These are phyloP conservation scores for Phasianus colchicus DNA, from an alignment of 2,113 vertebrate species.

Conservation along the genomic window DNA sequence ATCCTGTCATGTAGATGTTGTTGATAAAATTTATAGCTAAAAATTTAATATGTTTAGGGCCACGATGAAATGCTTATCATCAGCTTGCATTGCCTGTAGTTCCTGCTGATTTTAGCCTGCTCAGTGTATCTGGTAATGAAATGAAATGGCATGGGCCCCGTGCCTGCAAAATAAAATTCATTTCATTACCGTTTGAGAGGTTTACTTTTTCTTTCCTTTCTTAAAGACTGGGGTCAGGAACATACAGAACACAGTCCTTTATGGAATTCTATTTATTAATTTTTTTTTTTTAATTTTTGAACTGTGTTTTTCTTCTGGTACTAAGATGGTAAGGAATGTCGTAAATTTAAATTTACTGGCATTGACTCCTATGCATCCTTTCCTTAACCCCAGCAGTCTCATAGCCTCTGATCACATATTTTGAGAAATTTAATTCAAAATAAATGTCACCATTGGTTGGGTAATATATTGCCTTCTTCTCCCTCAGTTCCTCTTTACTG, in stretches of 20 bases:
- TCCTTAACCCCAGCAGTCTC: neutral
- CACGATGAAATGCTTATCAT: conserved; percentile 78
- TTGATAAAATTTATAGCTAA: conserved; percentile 77
- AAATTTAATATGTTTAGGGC: conserved; percentile 76
- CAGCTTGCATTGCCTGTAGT: conserved; percentile 69
- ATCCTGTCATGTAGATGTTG: conserved; percentile 45
- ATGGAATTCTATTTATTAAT: neutral
- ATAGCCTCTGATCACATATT: neutral
- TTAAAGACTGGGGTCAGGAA: neutral
- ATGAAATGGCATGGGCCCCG: conserved; percentile 63
- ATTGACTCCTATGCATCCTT: neutral
- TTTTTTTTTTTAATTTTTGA: neutral
- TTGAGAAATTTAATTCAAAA: neutral
- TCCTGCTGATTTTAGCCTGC: conserved; percentile 61
- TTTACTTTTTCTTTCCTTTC: conserved; percentile 30
- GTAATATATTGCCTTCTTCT: neutral
- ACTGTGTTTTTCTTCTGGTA: neutral
- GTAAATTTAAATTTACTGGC: neutral
- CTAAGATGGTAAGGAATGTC: neutral
- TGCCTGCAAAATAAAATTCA: conserved; percentile 71
- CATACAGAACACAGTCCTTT: neutral
- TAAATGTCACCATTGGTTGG: neutral
- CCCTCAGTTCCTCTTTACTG: neutral
- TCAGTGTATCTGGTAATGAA: conserved; percentile 71
- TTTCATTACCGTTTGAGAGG: conserved; percentile 60